Conservation (phyloP, 2,113 vertebrate genomes). For the Poeciliopsis retropinna region DNA sequence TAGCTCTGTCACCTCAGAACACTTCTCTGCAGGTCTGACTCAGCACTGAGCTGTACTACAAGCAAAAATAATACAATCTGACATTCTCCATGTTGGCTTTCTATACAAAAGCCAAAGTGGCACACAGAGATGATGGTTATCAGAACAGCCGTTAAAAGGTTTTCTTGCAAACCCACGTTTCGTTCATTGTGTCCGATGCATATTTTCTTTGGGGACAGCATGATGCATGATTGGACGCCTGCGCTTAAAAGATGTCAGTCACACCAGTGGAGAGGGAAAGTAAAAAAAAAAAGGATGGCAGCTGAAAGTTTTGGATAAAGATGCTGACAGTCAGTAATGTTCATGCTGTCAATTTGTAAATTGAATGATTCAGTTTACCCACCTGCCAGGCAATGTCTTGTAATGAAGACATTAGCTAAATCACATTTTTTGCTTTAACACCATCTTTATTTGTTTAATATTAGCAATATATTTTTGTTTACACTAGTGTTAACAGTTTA, state of each 20-base stretch:
- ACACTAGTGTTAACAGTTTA: background rate
- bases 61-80: too few relatives aligned
- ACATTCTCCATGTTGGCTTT: background rate
- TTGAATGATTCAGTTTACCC: background rate
- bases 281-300: background rate
- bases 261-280: background rate
- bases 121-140: background rate
- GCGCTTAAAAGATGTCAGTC: background rate
- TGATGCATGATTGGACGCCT: background rate
- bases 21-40: background rate
- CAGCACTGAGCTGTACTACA: background rate
- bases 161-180: background rate
- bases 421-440: background rate
- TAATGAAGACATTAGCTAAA: background rate
- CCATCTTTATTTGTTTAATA: background rate
- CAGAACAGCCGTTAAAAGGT: background rate
- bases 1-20: background rate
- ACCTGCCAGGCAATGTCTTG: background rate
- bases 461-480: background rate
- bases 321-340: too few relatives aligned
- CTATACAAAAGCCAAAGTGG: background rate
- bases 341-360: background rate
- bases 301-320: background rate
- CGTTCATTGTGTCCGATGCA: background rate
- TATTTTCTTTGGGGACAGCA: background rate